Evolutionary conservation across 92 coral and sea anemone species (phyloP), one percentile per base, ranked within the genome.

Genomic region (Phenganax stokvisi): DNA sequence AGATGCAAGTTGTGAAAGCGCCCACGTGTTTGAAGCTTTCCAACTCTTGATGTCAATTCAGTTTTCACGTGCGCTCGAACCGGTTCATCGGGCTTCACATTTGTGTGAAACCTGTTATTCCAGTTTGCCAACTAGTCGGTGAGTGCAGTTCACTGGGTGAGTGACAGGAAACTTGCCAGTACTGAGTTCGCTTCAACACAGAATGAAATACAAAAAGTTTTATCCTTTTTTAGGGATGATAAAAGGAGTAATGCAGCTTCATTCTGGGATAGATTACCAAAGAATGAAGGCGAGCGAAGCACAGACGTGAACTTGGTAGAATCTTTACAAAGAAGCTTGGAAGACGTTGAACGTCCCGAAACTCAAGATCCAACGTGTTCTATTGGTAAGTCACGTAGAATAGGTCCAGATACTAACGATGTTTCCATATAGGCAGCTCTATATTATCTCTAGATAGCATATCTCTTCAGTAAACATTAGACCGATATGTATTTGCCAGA

Each of bases 281-380:
- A 37, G 73, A 68, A 68, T 68, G 73, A 68, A 68, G 9, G 73
- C 73, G n/a, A 68, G 2, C 53, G 20, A 37, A 29, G 88, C 31
- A 81, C 85, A 37, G 91, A 92, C 56, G 92, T 96, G 55, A 92
- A 92, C 81, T 83, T 92, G n/a, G 92, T 92, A 66, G 87, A 87
- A 55, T 90, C 92, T 55, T 80, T 92, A 85, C 89, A 89, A 69
- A 88, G 87, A 37, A 37, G 47, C 47, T 37, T 37, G 47, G 47
- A 37, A 37, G 47, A 37, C 5, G 47, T 1, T 37, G 47, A 37
- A 5, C 5, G 47, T 5, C 3, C 47, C 5, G 47, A 37, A 1
- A 37, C 47, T 37, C 3, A 37, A 37, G 47, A 37, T 37, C 47
- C 47, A 37, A 5, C 47, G 5, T 1, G 5, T 5, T 37, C 47